These are phyloP conservation scores for Sapajus apella DNA, from an alignment of 2,113 vertebrate genomes.

Conservation along the genomic window DNA sequence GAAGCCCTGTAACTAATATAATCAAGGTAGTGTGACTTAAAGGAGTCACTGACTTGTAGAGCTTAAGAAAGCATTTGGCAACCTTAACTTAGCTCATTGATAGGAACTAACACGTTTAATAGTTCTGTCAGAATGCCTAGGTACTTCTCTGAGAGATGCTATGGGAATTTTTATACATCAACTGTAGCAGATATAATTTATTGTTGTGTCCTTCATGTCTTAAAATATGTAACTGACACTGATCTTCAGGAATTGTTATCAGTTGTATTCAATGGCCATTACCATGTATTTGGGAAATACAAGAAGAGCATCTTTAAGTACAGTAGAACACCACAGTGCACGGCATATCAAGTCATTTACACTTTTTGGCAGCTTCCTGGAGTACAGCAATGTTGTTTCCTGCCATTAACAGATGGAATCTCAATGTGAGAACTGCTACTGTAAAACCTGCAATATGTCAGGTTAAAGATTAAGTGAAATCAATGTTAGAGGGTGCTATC, in stretches of 20 bases:
- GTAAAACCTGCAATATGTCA: conserved; percentile 64
- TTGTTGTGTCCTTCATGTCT: background rate
- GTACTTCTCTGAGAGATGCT: background rate
- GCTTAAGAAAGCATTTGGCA: conserved; percentile 63
- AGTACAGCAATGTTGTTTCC: conserved; percentile 7
- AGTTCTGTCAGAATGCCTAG: conserved; percentile 44
- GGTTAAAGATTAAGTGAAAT: conserved; percentile 73
- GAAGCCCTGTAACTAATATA: conserved; percentile 28
- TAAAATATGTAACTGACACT: background rate
- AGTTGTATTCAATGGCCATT: background rate
- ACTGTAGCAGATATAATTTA: background rate
- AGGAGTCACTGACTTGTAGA: conserved; percentile 16
- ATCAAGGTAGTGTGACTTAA: conserved; percentile 41
- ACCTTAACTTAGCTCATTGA: conserved; percentile 42
- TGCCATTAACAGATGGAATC: conserved; percentile 73
- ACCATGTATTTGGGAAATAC: conserved; percentile 1
- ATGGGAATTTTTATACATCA: background rate
- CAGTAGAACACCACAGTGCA: conserved; percentile 56
- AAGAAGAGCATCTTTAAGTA: conserved; percentile 26
- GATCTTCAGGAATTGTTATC: conserved; percentile 12
- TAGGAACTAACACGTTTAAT: conserved; percentile 46
- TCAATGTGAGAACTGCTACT: conserved; percentile 46
- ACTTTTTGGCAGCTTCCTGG: conserved; percentile 65
- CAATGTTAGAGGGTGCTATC: conserved; percentile 34
- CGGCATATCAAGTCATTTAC: conserved; percentile 65